Base-by-base conservation (phyloP, 2,113 vertebrate genomes). In the Melanostigma gelatinosum region DNA sequence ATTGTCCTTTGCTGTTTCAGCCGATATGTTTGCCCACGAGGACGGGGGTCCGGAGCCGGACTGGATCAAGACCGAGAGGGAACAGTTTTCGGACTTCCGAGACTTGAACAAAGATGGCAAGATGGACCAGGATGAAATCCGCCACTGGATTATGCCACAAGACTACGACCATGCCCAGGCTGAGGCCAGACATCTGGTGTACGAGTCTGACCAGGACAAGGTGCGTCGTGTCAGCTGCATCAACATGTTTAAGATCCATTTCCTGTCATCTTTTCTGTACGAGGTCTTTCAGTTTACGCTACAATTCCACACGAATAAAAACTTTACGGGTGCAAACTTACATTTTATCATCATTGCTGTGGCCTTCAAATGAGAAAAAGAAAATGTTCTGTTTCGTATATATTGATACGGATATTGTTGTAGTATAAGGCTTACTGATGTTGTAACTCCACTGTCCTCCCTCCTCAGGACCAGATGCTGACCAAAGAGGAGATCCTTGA, bases 31-130 rank as follows among this genome's bases (percentile, higher is more conserved):
- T 93, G 94, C 96, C 29, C 96, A 97, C 2, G 97, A 98, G 91
- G 98, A 98, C 1, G 97, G 93, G 0, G 96, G 96, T 55, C 96
- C 96, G 0, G 98, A 99, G 82, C 98, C 98, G 13, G 97, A 98
- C 84, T 99, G 98, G 98, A 97, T 99, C 54, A 89, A 92, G 74
- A 99, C 96, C 0, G 98, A 99, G 78, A 94, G 98, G 65, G 98
- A 99, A 68, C 97, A 99, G 91, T 99, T 99, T 77, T 93, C 94
- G 16, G 97, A 99, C 92, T 99, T 99, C 88, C 94, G 97, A 75
- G 98, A 99, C 84, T 90, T 98, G 79, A 98, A 99, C 94, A 99
- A 99, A 89, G 97, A 99, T 0, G 98, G 98, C 8, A 98, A 97
- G 85, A 96, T 99, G 96, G 98, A 99, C 89, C 92, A 93, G 89